These are phyloP conservation scores for Acrocephalus kingi DNA, from an alignment of 2,113 vertebrate genomes.

Conservation along the genomic window DNA sequence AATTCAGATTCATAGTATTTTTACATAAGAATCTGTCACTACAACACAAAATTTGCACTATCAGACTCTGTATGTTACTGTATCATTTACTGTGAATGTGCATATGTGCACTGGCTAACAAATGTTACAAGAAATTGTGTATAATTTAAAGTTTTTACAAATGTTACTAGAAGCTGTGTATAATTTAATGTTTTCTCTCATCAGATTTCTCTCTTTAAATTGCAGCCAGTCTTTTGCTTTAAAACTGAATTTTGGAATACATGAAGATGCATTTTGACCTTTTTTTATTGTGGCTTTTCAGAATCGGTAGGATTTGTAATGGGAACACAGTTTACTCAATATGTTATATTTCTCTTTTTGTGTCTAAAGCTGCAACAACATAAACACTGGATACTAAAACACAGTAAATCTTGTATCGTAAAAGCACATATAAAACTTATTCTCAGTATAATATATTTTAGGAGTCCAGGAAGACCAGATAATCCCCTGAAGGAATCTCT, in stretches of 20 bases:
- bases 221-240: neutral
- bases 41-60: neutral
- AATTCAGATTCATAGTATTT: neutral
- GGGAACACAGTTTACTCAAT: neutral
- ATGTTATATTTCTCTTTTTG: neutral
- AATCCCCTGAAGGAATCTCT: neutral
- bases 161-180: neutral
- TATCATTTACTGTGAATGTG: neutral
- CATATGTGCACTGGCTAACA: neutral
- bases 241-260: neutral
- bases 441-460: neutral
- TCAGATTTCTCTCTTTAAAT: neutral
- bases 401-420: neutral
- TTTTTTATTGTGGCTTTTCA: slow-evolving; percentile 9
- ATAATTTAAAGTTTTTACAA: neutral
- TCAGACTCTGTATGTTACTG: neutral
- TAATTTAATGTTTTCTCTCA: neutral
- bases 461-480: neutral
- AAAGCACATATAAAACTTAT: neutral
- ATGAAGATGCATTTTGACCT: neutral
- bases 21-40: neutral
- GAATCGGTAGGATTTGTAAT: neutral
- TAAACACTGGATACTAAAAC: neutral
- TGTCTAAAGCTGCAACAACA: neutral
- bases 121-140: neutral